phyloP scores from a whole-genome alignment of 1,140 invertebrate species.

The Bombus affinis region DNA sequence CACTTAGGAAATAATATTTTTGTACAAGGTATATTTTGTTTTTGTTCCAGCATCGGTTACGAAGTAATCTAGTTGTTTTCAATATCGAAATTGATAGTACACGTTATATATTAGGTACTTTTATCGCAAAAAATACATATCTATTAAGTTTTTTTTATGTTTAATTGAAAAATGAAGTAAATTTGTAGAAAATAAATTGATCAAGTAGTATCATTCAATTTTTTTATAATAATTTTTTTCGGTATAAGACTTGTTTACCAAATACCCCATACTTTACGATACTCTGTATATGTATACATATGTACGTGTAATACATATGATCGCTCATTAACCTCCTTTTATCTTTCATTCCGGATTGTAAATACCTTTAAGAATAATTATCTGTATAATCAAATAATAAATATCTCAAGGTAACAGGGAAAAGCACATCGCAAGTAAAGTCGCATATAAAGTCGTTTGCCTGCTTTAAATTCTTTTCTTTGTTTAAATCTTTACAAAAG shows the following conservation, averaged over 20 bases:
- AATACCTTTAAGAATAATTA: not conserved
- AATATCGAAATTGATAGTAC: not conserved
- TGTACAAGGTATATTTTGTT: not conserved
- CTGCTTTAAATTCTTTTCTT: not conserved
- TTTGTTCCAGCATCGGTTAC: not conserved
- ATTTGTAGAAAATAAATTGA: not conserved
- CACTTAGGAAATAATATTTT: constrained; percentile 33
- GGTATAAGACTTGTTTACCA: not conserved
- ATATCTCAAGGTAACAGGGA: not conserved
- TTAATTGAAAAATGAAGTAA: not conserved
- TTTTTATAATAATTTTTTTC: not conserved
- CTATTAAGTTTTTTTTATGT: not conserved
- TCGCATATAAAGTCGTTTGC: not conserved
- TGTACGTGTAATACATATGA: constrained; percentile 12
- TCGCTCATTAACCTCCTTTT: constrained; percentile 45
- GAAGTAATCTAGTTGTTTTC: not conserved
- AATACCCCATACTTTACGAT: constrained; percentile 30
- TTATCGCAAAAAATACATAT: not conserved
- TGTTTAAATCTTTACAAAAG: constrained; percentile 14
- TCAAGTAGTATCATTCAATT: not conserved
- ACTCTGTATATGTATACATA: constrained; percentile 36
- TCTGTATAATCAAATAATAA: not conserved
- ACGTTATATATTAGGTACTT: not conserved
- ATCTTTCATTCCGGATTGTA: not conserved
- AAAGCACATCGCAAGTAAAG: not conserved